These are phyloP conservation scores for Platycheirus rosarum DNA, from an alignment of 2,888 invertebrate species.

Conservation along the genomic window DNA sequence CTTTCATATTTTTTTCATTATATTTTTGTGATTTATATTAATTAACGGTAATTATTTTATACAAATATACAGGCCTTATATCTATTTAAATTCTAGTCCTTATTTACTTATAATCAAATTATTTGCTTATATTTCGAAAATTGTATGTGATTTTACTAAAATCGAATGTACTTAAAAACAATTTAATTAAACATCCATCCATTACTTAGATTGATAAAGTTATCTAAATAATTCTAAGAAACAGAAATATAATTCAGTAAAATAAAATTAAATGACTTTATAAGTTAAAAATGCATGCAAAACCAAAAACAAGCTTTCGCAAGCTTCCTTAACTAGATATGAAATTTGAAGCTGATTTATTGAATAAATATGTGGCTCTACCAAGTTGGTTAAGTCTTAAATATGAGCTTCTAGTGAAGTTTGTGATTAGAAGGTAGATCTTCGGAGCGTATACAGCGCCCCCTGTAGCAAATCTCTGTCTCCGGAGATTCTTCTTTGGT, in stretches of 20 bases:
- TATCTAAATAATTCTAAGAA: too few relatives aligned
- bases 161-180: conserved; percentile 35
- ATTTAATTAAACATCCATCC: conserved; percentile 18
- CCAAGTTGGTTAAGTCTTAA: conserved; percentile 14
- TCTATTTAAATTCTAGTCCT: conserved; percentile 27
- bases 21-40: too few relatives aligned
- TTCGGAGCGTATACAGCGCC: conserved; percentile 89
- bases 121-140: conserved; percentile 15
- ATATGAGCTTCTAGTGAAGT: conserved; percentile 77
- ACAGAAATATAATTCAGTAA: background rate
- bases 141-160: conserved; percentile 32
- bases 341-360: conserved; percentile 7
- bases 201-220: too few relatives aligned
- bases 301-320: background rate
- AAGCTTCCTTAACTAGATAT: conserved; percentile 29
- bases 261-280: conserved; percentile 53
- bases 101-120: conserved; percentile 34
- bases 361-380: conserved; percentile 16
- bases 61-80: too few relatives aligned
- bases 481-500: conserved; percentile 92
- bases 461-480: conserved; percentile 94
- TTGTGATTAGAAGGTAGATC: conserved; percentile 81
- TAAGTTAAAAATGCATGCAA: conserved; percentile 35
- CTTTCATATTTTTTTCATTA: too few relatives aligned
- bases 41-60: too few relatives aligned